Percentiles rank a stretch among this genome's conserved stretches.
Evolutionary conservation across 2,797 vertebrate species (phyloP).

Genomic region (Ambastaia sidthimunki): DNA sequence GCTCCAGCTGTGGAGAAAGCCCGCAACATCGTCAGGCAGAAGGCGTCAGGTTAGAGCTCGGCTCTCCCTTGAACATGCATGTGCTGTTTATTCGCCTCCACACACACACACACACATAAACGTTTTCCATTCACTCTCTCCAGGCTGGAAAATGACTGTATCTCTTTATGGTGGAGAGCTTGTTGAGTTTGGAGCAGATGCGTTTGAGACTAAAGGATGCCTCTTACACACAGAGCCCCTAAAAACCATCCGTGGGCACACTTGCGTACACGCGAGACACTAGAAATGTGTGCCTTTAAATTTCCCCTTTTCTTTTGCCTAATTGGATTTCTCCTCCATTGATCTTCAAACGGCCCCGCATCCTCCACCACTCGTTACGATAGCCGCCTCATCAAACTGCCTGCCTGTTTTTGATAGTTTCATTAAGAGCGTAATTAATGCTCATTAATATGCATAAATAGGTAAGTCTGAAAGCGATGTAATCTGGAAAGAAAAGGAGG

Average conservation of each 20-base stretch:
- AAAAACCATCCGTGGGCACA: constrained; percentile 57
- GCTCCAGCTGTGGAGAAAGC: constrained; percentile 94
- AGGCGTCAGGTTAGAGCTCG: constrained; percentile 86
- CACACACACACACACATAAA: constrained; percentile 12
- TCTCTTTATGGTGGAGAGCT: constrained; percentile 63
- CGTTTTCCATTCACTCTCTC: constrained; percentile 20
- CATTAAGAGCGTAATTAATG: constrained; percentile 84
- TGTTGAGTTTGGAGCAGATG: constrained; percentile 69
- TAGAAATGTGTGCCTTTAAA: constrained; percentile 72
- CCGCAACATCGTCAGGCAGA: constrained; percentile 91
- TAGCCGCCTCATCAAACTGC: constrained; percentile 76
- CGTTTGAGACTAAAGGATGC: constrained; percentile 66
- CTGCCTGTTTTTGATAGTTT: constrained; percentile 78
- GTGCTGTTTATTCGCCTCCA: background rate
- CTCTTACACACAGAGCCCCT: constrained; percentile 51
- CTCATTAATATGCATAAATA: constrained; percentile 83
- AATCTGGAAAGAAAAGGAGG: constrained; percentile 72
- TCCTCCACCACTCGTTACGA: constrained; percentile 67
- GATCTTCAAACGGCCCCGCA: constrained; percentile 78
- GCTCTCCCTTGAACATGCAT: background rate
- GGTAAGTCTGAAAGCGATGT: constrained; percentile 69
- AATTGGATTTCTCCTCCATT: constrained; percentile 82
- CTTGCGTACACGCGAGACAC: constrained; percentile 55
- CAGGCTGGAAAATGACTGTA: constrained; percentile 60
- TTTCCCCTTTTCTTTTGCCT: constrained; percentile 75